Conservation (phyloP, 2,797 vertebrate genomes). For the Sternarchorhynchus goeldii region DNA sequence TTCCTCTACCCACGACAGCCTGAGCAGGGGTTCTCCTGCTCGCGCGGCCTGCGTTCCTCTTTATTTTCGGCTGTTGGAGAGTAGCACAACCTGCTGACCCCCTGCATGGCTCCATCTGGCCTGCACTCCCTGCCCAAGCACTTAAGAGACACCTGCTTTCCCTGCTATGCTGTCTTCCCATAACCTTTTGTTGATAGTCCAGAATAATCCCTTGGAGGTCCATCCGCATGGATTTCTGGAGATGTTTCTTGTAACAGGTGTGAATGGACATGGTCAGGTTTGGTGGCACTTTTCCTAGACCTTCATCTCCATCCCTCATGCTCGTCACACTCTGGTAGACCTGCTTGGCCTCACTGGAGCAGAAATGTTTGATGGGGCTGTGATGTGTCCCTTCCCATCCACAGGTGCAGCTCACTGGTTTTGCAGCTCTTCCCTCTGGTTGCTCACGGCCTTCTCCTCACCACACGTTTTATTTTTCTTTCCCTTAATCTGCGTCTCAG, state of each 20-base stretch:
- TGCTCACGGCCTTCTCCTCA: constrained; percentile 61
- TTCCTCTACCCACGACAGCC: constrained; percentile 31
- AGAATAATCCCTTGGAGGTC: neutral
- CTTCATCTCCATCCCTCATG: too few species aligned
- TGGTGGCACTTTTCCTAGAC: too few species aligned
- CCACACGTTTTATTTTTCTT: constrained; percentile 59
- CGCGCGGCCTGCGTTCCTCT: constrained; percentile 37
- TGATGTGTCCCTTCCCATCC: too few species aligned
- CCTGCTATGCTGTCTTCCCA: neutral
- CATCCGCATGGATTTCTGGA: constrained; percentile 4
- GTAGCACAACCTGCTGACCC: constrained; percentile 40
- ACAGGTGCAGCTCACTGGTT: neutral
- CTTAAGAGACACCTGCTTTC: neutral
- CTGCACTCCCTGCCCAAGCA: neutral
- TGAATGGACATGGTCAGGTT: too few species aligned
- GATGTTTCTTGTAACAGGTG: constrained; percentile 1
- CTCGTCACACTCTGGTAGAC: neutral
- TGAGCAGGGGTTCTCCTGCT: constrained; percentile 36
- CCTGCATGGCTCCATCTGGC: neutral
- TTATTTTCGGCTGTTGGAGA: constrained; percentile 31
- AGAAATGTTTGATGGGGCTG: too few species aligned
- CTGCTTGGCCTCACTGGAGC: constrained; percentile 50
- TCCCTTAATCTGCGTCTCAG: constrained; percentile 68
- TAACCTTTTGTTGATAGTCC: neutral
- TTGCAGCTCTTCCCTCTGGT: constrained; percentile 39